Evolutionary conservation across 2,888 invertebrate species (phyloP).

Genomic region (Mesorhabditis spiculigera): DNA sequence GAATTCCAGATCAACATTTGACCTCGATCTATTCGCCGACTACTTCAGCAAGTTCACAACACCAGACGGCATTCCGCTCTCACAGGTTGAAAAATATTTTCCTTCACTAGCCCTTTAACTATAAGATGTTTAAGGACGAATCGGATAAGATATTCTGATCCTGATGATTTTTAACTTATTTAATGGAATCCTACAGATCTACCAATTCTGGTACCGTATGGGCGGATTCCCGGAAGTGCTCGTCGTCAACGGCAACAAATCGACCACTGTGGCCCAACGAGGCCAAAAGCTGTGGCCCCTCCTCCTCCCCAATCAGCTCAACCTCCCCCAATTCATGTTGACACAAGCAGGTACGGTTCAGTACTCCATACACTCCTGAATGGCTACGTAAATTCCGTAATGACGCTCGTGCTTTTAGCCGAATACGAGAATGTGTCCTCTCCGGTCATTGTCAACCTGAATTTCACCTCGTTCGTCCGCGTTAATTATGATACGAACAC

Average conservation of each 20-base stretch:
- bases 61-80: background rate
- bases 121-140: background rate
- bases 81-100: background rate
- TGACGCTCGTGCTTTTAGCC: constrained; percentile 24
- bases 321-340: constrained; percentile 28
- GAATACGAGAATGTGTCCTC: constrained; percentile 15
- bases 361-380: too few species aligned
- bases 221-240: constrained; percentile 36
- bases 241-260: constrained; percentile 26
- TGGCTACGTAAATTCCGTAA: background rate
- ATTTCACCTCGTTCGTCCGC: constrained; percentile 39
- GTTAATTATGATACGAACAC: constrained; percentile 41
- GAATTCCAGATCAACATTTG: background rate
- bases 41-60: background rate
- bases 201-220: constrained; percentile 33
- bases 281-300: constrained; percentile 28
- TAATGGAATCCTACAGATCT: constrained; percentile 19
- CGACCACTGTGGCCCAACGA: constrained; percentile 26
- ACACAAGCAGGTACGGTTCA: constrained; percentile 12
- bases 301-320: background rate
- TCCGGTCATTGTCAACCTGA: constrained; percentile 33
- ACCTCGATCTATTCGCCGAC: background rate
- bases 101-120: too few species aligned
- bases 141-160: background rate
- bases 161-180: background rate